Percentiles rank a stretch among this genome's conserved stretches.
phyloP scores from a whole-genome alignment of 2,113 vertebrate species.

The Ceuthmochares aereus region DNA sequence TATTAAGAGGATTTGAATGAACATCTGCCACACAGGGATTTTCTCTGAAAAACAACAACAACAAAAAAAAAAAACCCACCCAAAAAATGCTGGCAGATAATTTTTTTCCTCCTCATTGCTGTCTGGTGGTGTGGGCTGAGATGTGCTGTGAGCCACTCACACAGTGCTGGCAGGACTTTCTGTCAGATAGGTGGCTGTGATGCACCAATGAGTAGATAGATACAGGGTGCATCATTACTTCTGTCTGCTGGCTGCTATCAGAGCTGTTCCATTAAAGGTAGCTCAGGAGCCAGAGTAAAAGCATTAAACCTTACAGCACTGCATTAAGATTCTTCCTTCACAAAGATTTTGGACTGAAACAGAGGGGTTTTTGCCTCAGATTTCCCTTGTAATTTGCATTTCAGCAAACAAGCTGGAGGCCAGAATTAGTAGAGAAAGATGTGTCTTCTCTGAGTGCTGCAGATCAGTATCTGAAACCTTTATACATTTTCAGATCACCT shows the following conservation, averaged over 20 bases:
- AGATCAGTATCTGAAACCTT: not conserved
- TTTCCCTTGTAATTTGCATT: not conserved
- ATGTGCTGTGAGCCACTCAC: fast-evolving
- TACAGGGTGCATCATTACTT: not conserved
- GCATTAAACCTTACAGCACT: not conserved
- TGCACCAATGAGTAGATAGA: not conserved
- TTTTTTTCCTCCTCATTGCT: not conserved
- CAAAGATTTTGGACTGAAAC: not conserved
- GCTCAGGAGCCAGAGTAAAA: not conserved
- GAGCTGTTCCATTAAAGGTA: not conserved
- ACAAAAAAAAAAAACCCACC: not conserved
- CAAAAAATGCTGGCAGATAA: not conserved
- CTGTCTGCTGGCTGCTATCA: not conserved
- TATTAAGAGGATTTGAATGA: conserved; percentile 56
- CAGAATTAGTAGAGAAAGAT: not conserved
- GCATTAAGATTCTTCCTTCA: not conserved
- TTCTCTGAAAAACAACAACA: not conserved
- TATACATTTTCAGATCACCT: not conserved
- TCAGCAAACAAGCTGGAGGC: not conserved
- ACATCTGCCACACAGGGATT: conserved; percentile 53
- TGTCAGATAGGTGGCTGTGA: not conserved
- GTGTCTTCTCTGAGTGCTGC: not conserved
- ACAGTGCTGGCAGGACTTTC: not conserved
- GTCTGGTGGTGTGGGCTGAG: not conserved
- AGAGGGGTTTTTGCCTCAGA: not conserved